Base-by-base conservation (phyloP, 2,888 invertebrate genomes). In the Cetonia aurata region DNA sequence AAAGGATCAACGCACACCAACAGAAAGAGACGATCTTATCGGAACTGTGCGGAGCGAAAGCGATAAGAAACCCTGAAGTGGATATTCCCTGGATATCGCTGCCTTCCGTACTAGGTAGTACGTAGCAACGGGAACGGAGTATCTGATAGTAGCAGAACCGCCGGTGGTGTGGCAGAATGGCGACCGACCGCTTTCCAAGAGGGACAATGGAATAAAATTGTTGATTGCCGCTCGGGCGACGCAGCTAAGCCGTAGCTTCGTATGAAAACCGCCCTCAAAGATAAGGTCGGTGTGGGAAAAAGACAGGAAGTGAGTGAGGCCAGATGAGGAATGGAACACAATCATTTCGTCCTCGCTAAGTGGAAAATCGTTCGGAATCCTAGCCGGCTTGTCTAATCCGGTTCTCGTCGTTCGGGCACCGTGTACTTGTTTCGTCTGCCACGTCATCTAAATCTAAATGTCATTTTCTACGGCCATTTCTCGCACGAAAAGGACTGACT, bases 381-480 rank as follows among this genome's bases (percentile, higher is more conserved):
- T 19, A 52, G 25, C 52, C 31, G n/a, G 46, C 19, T 44, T 60
- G 46, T 46, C 46, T 60, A 60, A 60, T 60, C 60, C 60, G 60
- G 46, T 60, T 56, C 15, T 56, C 31, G 19, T 60, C 46, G 31
- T 55, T 55, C 31, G 55, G 31, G 13, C 25, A 17, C 6, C 52
- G 19, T 42, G 46, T 13, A 60, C n/a, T 60, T 60, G 60, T 60
- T 60, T 60, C 46, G 60, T 46, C 46, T 46, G 60, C 60, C 60
- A 46, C 60, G 60, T 60, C 60, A 60, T 60, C 60, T 60, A 60
- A 60, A 60, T 60, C 60, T 60, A 60, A 60, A 60, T 46, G 60
- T 60, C 60, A 60, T 60, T 60, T 60, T 60, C 46, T 46, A 44
- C 60, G 60, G 44, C 46, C 44, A 46, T 60, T 60, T 60, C 48